These are phyloP conservation scores for Cladopsammia gracilis DNA, from an alignment of 64 coral and sea anemone species.

Conservation along the genomic window DNA sequence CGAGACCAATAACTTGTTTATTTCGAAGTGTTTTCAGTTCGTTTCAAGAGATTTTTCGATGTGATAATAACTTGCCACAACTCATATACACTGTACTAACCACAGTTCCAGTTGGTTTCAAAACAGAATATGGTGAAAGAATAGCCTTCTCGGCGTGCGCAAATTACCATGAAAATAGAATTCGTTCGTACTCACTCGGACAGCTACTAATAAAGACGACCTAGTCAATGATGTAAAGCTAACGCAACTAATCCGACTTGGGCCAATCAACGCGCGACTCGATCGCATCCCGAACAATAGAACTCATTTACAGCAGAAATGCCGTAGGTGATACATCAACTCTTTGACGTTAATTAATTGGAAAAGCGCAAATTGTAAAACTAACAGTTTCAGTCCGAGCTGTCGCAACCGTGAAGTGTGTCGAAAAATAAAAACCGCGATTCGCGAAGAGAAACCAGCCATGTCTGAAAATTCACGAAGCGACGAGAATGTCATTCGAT, in stretches of 20 bases:
- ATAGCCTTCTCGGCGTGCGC: not conserved
- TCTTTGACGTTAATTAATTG: slow-evolving; percentile 93
- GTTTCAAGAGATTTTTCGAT: too few species aligned
- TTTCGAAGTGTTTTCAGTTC: too few species aligned
- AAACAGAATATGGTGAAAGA: not conserved
- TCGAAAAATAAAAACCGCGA: not conserved
- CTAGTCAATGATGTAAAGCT: not conserved
- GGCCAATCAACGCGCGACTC: slow-evolving; percentile 7
- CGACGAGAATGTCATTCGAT: slow-evolving; percentile 79
- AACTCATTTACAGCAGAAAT: slow-evolving; percentile 80
- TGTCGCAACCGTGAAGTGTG: slow-evolving; percentile 44
- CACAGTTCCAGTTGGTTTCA: not conserved
- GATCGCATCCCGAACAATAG: slow-evolving; percentile 48
- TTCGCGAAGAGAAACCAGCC: not conserved
- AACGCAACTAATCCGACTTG: slow-evolving; percentile 1
- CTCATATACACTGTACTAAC: too few species aligned
- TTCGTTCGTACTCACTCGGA: not conserved
- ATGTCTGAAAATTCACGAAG: slow-evolving; percentile 64
- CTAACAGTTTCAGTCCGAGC: slow-evolving; percentile 78
- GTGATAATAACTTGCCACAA: not conserved
- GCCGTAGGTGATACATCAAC: slow-evolving; percentile 82
- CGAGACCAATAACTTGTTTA: not conserved
- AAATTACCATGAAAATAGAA: slow-evolving; percentile 50
- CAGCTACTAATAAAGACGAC: slow-evolving; percentile 1
- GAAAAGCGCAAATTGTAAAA: slow-evolving; percentile 92